These are phyloP conservation scores for Hormiphora californensis DNA, from an alignment of 37 sponge, comb jelly and placozoan genomes.

Conservation along the genomic window DNA sequence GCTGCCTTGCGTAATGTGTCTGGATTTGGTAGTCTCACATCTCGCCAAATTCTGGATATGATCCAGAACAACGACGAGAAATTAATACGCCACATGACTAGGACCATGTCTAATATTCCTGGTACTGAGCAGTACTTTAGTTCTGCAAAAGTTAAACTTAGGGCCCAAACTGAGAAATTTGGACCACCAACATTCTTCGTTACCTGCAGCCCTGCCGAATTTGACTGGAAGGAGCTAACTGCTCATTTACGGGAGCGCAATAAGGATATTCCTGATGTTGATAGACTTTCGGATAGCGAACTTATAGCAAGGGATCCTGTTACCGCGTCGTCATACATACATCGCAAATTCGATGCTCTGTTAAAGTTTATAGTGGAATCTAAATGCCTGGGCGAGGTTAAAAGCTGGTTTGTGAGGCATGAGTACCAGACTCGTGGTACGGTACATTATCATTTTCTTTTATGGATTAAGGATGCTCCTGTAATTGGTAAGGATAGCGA, in stretches of 20 bases:
- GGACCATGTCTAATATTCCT: not conserved
- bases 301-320: constrained; percentile 11
- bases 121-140: not conserved
- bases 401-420: not conserved
- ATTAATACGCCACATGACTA: not conserved
- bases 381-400: not conserved
- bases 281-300: not conserved
- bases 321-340: not conserved
- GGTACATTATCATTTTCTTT: not conserved
- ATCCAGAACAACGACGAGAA: not conserved
- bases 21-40: not conserved
- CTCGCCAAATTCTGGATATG: not conserved
- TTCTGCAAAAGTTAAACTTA: not conserved
- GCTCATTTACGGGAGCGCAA: not conserved
- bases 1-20: not conserved
- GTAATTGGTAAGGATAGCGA: not conserved
- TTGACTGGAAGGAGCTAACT: not conserved
- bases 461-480: constrained; percentile 33
- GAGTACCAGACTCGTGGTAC: constrained; percentile 4
- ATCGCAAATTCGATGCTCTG: not conserved
- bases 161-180: not conserved
- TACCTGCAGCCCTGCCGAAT: not conserved
- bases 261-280: not conserved
- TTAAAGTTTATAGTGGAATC: not conserved
- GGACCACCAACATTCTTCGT: not conserved